Evolutionary conservation across 2,888 invertebrate species (phyloP), one percentile per base, ranked within the genome.

Genomic region (Eupsilia transversa): DNA sequence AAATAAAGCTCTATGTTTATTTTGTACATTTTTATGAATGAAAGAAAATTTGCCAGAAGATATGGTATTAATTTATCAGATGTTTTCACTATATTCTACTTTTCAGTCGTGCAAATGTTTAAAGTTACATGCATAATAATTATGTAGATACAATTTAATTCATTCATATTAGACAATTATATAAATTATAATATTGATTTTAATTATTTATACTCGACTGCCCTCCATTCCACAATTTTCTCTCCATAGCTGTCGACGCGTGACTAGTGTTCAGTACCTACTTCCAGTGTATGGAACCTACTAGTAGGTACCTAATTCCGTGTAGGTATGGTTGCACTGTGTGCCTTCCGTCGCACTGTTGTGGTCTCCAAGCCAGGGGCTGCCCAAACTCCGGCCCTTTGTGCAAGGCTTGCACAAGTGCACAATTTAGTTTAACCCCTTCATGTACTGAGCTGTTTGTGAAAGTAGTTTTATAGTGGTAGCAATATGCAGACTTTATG

Each of bases 351-450:
- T 38, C 23, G 35, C 67, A 30, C 35, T 72, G 68, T 72, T 80
- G 79, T 65, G 79, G 80, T 72, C 12, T 60, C 38, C 43, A 52
- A 43, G 14, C 41, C 20, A 56, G n/a, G 27, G 3, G 14, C 52
- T 71, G 35, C 27, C 49, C 43, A 70, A 61, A 61, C 60, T 27
- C 5, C 20, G 12, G 23, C 23, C 79, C 79, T 69, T 80, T 79
- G 80, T 61, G 52, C 54, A 52, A 64, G 20, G 35, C 23, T 54
- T 63, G 33, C 27, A 49, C 72, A 46, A 33, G 38, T 41, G 49
- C 41, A 60, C 27, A 52, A 61, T 82, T 46, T n/a, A 46, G 33
- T 54, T 46, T 46, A 20, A 52, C n/a, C 27, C 64, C 38, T 41
- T 59, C 23, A 63, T 9, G 9, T 38, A 27, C 23, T 23, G 12